Percentiles rank a stretch among this genome's conserved stretches.
phyloP scores from a whole-genome alignment of 2,888 invertebrate species.

The Malthinus flaveolus region DNA sequence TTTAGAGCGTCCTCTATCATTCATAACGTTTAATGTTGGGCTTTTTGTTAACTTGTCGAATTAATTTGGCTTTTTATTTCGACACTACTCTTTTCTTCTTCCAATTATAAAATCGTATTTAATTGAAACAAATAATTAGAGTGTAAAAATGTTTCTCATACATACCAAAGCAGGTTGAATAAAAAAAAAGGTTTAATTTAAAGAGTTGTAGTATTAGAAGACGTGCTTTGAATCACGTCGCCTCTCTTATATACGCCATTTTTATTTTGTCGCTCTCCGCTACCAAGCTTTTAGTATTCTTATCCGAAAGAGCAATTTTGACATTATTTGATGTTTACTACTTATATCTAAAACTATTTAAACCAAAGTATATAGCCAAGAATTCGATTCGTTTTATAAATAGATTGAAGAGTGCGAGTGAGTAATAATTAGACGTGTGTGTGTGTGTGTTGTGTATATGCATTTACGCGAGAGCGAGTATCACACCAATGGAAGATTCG shows the following conservation, averaged over 20 bases:
- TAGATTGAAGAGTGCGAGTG: slow-evolving; percentile 30
- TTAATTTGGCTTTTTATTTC: slow-evolving; percentile 15
- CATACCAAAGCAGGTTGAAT: slow-evolving; percentile 6
- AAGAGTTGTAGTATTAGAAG: slow-evolving; percentile 18
- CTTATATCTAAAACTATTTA: slow-evolving; percentile 16
- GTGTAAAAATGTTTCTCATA: slow-evolving; percentile 4
- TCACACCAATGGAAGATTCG: too few species aligned
- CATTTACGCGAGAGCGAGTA: too few species aligned
- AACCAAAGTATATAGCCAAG: slow-evolving; percentile 15
- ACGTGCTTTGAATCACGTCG: slow-evolving; percentile 42
- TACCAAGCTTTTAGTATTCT: slow-evolving; percentile 13
- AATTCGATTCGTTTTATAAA: slow-evolving; percentile 31
- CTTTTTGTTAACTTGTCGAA: slow-evolving; percentile 15
- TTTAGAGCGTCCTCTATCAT: slow-evolving; percentile 12
- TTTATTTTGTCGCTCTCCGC: slow-evolving; percentile 2
- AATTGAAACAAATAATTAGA: background rate
- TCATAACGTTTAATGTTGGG: slow-evolving; percentile 1
- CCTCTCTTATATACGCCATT: slow-evolving; percentile 36
- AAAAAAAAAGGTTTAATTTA: slow-evolving; percentile 19
- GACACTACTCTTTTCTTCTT: slow-evolving; percentile 3
- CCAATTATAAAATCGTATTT: background rate
- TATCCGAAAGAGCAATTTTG: slow-evolving; percentile 14
- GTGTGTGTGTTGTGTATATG: background rate
- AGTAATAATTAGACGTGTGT: slow-evolving; percentile 20
- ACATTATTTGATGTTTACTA: slow-evolving; percentile 11